Conservation (phyloP, 2,113 vertebrate species). For the Danio rerio region DNA sequence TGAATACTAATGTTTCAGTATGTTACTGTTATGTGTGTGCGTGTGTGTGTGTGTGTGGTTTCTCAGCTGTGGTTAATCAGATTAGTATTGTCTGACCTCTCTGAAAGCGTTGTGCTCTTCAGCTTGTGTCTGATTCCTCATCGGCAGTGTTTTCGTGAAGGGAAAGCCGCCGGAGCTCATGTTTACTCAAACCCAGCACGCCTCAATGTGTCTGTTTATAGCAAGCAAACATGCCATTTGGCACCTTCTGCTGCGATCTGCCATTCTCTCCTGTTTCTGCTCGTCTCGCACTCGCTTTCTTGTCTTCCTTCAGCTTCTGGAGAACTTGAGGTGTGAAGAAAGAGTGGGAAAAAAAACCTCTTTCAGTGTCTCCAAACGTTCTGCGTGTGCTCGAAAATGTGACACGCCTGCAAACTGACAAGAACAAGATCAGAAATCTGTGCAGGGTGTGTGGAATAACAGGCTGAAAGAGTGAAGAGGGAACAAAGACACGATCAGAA, state of each 20-base stretch:
- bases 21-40: too few relatives aligned
- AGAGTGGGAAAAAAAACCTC: not conserved
- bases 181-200: slow-evolving; percentile 38
- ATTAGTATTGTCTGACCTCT: not conserved
- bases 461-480: not conserved
- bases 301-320: slow-evolving; percentile 23
- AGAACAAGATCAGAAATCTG: not conserved
- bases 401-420: not conserved
- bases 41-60: too few relatives aligned
- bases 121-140: slow-evolving; percentile 16
- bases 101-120: not conserved
- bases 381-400: not conserved
- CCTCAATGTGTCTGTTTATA: slow-evolving; percentile 64
- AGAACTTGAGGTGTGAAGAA: slow-evolving; percentile 48
- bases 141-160: slow-evolving; percentile 48
- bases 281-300: slow-evolving; percentile 1
- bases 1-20: too few relatives aligned
- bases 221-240: slow-evolving; percentile 53
- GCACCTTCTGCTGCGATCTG: slow-evolving; percentile 62
- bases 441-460: not conserved
- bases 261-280: slow-evolving; percentile 45
- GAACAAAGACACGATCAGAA: not conserved
- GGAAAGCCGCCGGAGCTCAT: slow-evolving; percentile 52
- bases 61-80: not conserved
- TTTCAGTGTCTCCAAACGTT: not conserved